These are phyloP conservation scores for Eonycteris spelaea DNA, from an alignment of 2,113 vertebrate species.

Conservation along the genomic window DNA sequence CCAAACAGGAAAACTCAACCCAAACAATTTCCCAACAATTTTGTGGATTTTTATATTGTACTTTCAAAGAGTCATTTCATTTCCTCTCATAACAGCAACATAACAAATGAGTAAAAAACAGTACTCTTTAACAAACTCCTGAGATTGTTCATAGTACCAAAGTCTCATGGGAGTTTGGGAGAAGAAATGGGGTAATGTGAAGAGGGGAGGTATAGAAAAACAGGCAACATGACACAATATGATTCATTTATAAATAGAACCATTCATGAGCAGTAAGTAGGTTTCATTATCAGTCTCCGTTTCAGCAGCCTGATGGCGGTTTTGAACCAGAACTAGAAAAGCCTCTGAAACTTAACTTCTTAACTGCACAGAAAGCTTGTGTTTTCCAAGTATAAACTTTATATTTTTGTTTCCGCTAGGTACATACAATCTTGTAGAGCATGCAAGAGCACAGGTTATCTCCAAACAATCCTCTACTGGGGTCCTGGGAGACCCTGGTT, in stretches of 20 bases:
- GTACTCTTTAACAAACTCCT: neutral
- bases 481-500: neutral
- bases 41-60: neutral
- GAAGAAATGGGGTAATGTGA: neutral
- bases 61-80: neutral
- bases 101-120: neutral
- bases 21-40: neutral
- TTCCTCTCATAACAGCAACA: neutral
- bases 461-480: neutral
- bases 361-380: conserved; percentile 4
- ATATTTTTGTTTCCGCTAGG: neutral
- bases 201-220: neutral
- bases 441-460: neutral
- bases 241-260: conserved; percentile 26
- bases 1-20: neutral
- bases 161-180: neutral
- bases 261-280: neutral
- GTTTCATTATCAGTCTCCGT: conserved; percentile 13
- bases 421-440: neutral
- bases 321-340: conserved; percentile 21
- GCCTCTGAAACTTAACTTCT: conserved; percentile 24
- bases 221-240: neutral
- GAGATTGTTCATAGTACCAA: neutral
- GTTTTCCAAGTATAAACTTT: neutral
- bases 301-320: neutral